Base-by-base conservation (phyloP, 2,888 invertebrate genomes). In the Sisyra terminalis region DNA sequence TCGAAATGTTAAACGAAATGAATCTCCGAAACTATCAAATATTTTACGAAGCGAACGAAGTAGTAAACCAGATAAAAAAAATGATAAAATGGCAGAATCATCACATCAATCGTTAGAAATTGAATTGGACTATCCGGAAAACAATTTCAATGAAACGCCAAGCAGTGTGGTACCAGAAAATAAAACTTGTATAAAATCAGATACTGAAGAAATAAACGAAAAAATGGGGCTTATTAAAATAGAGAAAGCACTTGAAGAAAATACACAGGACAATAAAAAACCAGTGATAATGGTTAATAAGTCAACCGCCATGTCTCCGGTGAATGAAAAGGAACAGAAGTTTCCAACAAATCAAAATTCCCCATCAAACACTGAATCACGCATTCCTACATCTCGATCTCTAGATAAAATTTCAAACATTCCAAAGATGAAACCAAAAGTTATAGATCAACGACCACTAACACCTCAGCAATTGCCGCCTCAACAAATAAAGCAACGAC, bases 41-140 rank as follows among this genome's bases (percentile, higher is more conserved):
- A 42, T 8, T 24, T 18, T 35, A 35, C 34, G 14, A 18, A 29
- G 17, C 11, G 15, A 36, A 17, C 14, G 13, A 30, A 14, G 43
- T 38, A 30, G 15, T 32, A 16, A 31, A 18, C 24, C 24, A 41
- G 10, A 39, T 38, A 37, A 35, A 42, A 4, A 45, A 29, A 9
- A 38, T 36, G 11, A 18, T 10, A 16, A 39, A 46, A 41, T 24
- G 7, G 24, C 24, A 29, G 37, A 29, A 17, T 43, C 53, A 11
- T 55, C 50, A 41, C 58, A 57, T 44, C 56, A 56, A 45, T 53
- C 52, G 36, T 44, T 56, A 10, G 54, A 56, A 24, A 49, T 54
- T 4, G 55, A 54, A 14, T 52, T 55, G 32, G 55, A 58, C 48
- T 57, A 56, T 48, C 55, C 56, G 6, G 53, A 54, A 35, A 50